Evolutionary conservation across 2,888 invertebrate species (phyloP).

Genomic region (Tetropium fuscum): DNA sequence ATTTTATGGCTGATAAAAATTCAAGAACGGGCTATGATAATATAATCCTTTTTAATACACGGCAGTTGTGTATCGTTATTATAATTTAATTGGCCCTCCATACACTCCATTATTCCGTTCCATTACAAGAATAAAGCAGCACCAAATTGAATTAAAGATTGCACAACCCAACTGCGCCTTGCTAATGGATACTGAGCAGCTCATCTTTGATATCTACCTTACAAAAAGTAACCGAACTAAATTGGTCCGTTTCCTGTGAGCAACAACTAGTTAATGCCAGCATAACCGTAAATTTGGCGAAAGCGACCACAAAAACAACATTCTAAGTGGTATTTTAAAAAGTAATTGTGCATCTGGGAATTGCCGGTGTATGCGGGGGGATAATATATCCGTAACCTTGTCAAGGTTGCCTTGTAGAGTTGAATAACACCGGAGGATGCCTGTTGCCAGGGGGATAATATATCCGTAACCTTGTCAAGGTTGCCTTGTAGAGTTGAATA

Average conservation of each 20-base stretch:
- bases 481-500: constrained; percentile 61
- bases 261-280: constrained; percentile 28
- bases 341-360: constrained; percentile 43
- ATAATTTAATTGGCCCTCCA: not conserved
- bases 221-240: constrained; percentile 18
- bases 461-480: constrained; percentile 63
- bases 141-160: not conserved
- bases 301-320: constrained; percentile 46
- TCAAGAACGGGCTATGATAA: too few species aligned
- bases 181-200: constrained; percentile 2
- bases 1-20: too few species aligned
- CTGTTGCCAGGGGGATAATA: constrained; percentile 28
- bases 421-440: constrained; percentile 55
- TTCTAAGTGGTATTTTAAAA: constrained; percentile 40
- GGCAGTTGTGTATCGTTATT: not conserved
- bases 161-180: constrained; percentile 4
- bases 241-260: constrained; percentile 25
- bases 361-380: constrained; percentile 20
- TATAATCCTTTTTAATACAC: too few species aligned
- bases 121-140: not conserved
- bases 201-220: constrained; percentile 3
- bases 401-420: constrained; percentile 61
- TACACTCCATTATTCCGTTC: not conserved
- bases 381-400: constrained; percentile 58
- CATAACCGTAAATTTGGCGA: constrained; percentile 50